These are phyloP conservation scores for Agonopterix arenella DNA, from an alignment of 2,888 invertebrate species.

Conservation along the genomic window DNA sequence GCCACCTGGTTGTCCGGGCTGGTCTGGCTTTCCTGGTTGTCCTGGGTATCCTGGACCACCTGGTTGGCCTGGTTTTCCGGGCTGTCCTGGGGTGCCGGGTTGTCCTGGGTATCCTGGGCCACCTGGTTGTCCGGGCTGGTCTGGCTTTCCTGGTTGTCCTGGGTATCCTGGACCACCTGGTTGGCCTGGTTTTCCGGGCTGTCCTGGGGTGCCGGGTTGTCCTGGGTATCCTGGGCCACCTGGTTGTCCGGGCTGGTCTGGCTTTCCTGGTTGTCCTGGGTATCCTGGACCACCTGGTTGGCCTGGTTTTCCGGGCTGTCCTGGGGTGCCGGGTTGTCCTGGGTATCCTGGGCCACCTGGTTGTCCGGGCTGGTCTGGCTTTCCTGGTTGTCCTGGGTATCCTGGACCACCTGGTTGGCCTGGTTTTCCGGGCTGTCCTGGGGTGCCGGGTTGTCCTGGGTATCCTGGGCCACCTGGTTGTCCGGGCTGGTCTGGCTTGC, in stretches of 20 bases:
- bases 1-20: slow-evolving; percentile 19
- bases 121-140: slow-evolving; percentile 15
- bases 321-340: slow-evolving; percentile 11
- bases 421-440: slow-evolving; percentile 10
- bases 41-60: slow-evolving; percentile 23
- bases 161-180: slow-evolving; percentile 15
- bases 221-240: slow-evolving; percentile 12
- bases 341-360: slow-evolving; percentile 11
- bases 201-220: slow-evolving; percentile 11
- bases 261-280: slow-evolving; percentile 26
- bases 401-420: slow-evolving; percentile 7
- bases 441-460: slow-evolving; percentile 51
- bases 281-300: slow-evolving; percentile 13
- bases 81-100: slow-evolving; percentile 22
- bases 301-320: slow-evolving; percentile 12
- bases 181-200: slow-evolving; percentile 23
- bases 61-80: slow-evolving; percentile 17
- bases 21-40: slow-evolving; percentile 11
- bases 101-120: slow-evolving; percentile 13
- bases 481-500: slow-evolving; percentile 43
- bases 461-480: slow-evolving; percentile 35
- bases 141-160: slow-evolving; percentile 55
- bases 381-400: slow-evolving; percentile 9
- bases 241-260: slow-evolving; percentile 18
- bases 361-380: slow-evolving; percentile 12